Evolutionary conservation across 2,888 invertebrate species (phyloP).

Genomic region (Tetheella fluctuosa): DNA sequence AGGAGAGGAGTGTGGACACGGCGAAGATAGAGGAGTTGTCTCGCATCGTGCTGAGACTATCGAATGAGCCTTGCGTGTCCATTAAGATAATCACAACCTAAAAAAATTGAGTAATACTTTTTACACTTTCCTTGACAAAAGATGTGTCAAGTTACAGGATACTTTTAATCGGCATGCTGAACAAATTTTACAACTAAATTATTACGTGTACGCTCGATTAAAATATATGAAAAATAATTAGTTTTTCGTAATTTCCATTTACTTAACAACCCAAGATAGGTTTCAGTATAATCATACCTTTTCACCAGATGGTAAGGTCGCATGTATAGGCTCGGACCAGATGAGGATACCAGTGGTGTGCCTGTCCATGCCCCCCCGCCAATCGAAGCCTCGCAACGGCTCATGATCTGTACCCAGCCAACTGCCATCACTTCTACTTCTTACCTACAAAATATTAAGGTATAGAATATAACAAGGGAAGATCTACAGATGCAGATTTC

Average conservation of each 20-base stretch:
- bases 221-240: too few relatives aligned
- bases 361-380: conserved; percentile 96
- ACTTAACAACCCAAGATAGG: too few relatives aligned
- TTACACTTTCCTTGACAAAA: neutral
- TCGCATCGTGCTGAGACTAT: conserved; percentile 96
- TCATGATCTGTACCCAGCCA: conserved; percentile 93
- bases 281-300: conserved; percentile 77
- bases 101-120: neutral
- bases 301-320: conserved; percentile 88
- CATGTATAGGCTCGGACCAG: conserved; percentile 96
- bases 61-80: conserved; percentile 97
- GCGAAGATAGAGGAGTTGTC: conserved; percentile 91
- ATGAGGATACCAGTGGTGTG: conserved; percentile 97
- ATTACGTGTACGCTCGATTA: too few relatives aligned
- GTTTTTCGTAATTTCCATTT: too few relatives aligned
- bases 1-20: conserved; percentile 96
- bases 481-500: too few relatives aligned
- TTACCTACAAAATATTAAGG: neutral
- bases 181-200: too few relatives aligned
- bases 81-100: conserved; percentile 93
- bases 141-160: too few relatives aligned
- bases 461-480: too few relatives aligned
- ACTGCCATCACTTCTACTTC: conserved; percentile 75
- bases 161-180: too few relatives aligned
- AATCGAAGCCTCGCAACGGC: conserved; percentile 94